Base-by-base conservation (phyloP, 1,140 invertebrate genomes). In the Aphaenogaster ashmeadi region DNA sequence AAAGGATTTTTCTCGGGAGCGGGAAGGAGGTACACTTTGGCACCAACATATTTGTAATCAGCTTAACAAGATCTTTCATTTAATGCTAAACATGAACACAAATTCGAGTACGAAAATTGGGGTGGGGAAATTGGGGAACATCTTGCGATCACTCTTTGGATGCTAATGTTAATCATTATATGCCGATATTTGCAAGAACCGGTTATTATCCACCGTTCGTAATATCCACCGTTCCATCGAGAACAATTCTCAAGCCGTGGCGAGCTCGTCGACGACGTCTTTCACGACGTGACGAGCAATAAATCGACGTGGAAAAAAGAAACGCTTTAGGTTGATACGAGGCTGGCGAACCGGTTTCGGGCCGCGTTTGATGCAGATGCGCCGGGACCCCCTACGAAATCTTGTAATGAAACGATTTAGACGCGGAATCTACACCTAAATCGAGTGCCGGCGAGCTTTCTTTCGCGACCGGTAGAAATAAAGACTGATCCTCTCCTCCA, bases 381-480 rank as follows among this genome's bases (percentile, higher is more conserved):
- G 89, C 89, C 92, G 87, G 75, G 93, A 95, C 93, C 94, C 94
- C 95, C 95, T 94, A 94, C 93, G 93, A 95, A 87, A 87, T 60
- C 74, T 60, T 85, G 91, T 95, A 95, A 95, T 95, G 95, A 95
- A 94, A 92, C 93, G 94, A 95, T 95, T 95, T 95, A 95, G 92
- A 92, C 93, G 91, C 93, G 91, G 94, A 95, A 94, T 94, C 93
- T 91, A 88, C 92, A 92, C 56, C 36, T 47, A 87, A 83, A 72
- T 41, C 89, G 69, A 77, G 71, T 56, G 58, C 71, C 66, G 67
- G 33, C 54, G 50, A 81, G 50, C 85, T 81, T 56, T 72, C 79
- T 56, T 38, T 69, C 66, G 54, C 81, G 89, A 91, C 75, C 87
- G 87, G 84, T 87, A 47, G 56, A 91, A 83, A 75, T 78, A 83